A percentile compares a stretch with the other conserved stretches of the same genome.
Evolutionary conservation across 2,797 vertebrate genomes (phyloP).

Genomic region (Diplodus puntazzo): DNA sequence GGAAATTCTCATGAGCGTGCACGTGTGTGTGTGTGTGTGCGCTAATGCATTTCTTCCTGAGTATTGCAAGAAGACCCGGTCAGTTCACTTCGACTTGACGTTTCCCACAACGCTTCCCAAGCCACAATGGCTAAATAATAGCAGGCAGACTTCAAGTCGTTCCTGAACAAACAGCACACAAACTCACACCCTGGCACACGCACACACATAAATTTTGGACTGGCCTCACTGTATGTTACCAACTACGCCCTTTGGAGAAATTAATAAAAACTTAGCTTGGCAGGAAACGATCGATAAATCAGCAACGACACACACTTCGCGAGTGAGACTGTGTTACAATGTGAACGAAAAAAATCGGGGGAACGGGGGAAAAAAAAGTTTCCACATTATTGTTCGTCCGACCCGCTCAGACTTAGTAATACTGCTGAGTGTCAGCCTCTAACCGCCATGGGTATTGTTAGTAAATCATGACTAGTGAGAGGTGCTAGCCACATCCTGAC

Average conservation of each 20-base stretch:
- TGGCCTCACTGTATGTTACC: slow-evolving; percentile 50
- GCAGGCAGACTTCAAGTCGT: slow-evolving; percentile 52
- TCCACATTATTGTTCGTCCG: slow-evolving; percentile 44
- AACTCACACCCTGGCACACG: slow-evolving; percentile 46
- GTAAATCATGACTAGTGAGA: slow-evolving; percentile 75
- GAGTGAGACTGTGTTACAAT: slow-evolving; percentile 25
- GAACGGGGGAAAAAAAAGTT: slow-evolving; percentile 33
- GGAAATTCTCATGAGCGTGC: slow-evolving; percentile 35
- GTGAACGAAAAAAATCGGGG: slow-evolving; percentile 30
- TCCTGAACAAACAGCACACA: slow-evolving; percentile 52
- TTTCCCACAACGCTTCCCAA: slow-evolving; percentile 68
- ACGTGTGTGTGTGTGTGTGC: slow-evolving; percentile 5
- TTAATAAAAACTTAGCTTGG: slow-evolving; percentile 56
- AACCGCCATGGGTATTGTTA: slow-evolving; percentile 72
- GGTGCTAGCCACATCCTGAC: slow-evolving; percentile 79
- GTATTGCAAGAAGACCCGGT: slow-evolving; percentile 58
- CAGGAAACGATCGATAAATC: slow-evolving; percentile 66
- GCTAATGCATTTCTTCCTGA: slow-evolving; percentile 69
- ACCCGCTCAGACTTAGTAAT: slow-evolving; percentile 56
- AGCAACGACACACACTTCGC: slow-evolving; percentile 17
- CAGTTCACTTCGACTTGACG: slow-evolving; percentile 56
- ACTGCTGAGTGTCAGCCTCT: slow-evolving; percentile 70
- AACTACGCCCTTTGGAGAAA: slow-evolving; percentile 46
- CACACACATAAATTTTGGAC: slow-evolving; percentile 32
- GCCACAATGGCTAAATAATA: slow-evolving; percentile 77